Evolutionary conservation across 1,140 invertebrate species (phyloP).

Genomic region (Battus philenor): DNA sequence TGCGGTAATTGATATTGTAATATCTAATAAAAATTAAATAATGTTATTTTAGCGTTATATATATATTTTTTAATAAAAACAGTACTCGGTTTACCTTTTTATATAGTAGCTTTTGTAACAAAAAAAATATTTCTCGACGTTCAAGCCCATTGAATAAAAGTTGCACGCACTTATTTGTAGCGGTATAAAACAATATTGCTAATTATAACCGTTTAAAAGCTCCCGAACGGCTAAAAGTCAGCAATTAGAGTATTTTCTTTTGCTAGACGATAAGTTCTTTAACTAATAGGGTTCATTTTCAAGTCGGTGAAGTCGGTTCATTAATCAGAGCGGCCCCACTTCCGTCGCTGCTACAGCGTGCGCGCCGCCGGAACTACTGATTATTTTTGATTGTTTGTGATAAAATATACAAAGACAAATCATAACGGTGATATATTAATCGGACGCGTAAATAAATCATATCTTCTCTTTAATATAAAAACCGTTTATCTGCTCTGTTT

Average conservation of each 20-base stretch:
- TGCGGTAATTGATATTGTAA: too few species aligned
- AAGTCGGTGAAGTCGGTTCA: conserved; percentile 54
- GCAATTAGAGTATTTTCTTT: conserved; percentile 54
- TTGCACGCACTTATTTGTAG: too few species aligned
- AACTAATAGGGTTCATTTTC: conserved; percentile 69
- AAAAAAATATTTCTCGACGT: too few species aligned
- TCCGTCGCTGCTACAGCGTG: conserved; percentile 51
- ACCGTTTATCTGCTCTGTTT: too few species aligned
- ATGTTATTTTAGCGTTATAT: too few species aligned
- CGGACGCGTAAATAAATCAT: conserved; percentile 40
- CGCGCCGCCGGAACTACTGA: conserved; percentile 48
- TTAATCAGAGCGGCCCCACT: conserved; percentile 57
- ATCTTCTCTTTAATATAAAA: conserved; percentile 24
- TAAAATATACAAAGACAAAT: conserved; percentile 63
- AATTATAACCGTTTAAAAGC: conserved; percentile 24
- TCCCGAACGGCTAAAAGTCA: conserved; percentile 34
- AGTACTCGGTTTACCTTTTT: too few species aligned
- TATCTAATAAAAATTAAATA: too few species aligned
- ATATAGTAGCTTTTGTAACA: too few species aligned
- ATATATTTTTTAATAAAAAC: too few species aligned
- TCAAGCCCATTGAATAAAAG: too few species aligned
- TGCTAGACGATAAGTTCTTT: conserved; percentile 52
- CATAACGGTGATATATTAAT: conserved; percentile 51
- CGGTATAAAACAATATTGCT: too few species aligned
- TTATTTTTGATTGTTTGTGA: conserved; percentile 71